Evolutionary conservation across 2,113 vertebrate species (phyloP).

Genomic region (Austrofundulus limnaeus): DNA sequence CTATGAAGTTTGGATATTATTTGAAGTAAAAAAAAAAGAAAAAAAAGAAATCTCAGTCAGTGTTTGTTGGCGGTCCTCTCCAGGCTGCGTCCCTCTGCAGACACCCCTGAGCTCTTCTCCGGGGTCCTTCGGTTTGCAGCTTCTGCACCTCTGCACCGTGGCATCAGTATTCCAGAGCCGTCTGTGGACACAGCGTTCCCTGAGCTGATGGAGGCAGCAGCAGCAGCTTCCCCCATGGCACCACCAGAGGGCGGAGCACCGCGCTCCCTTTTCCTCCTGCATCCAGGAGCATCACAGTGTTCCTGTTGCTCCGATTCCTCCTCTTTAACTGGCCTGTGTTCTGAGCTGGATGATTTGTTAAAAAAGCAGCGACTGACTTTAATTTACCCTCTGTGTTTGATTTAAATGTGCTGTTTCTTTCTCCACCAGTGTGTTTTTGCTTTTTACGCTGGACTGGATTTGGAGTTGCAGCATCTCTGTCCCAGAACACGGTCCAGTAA

Average conservation of each 20-base stretch:
- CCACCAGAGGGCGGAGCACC: conserved; percentile 65
- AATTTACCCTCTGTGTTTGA: conserved; percentile 2
- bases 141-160: conserved; percentile 71
- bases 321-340: conserved; percentile 32
- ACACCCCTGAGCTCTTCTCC: conserved; percentile 24
- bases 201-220: conserved; percentile 37
- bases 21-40: neutral
- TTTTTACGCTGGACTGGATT: conserved; percentile 34
- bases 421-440: conserved; percentile 8
- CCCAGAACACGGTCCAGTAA: conserved; percentile 39
- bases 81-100: conserved; percentile 1
- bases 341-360: conserved; percentile 31
- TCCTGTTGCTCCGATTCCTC: conserved; percentile 36
- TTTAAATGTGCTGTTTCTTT: conserved; percentile 37
- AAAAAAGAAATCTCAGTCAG: no score
- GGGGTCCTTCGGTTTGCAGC: conserved; percentile 63
- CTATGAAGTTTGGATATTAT: neutral
- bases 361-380: conserved; percentile 10
- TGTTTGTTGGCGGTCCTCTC: no score
- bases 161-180: conserved; percentile 78
- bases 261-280: conserved; percentile 25
- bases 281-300: conserved; percentile 36
- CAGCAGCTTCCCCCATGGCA: conserved; percentile 1
- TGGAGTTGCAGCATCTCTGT: conserved; percentile 36
- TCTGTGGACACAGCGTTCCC: conserved; percentile 68